Conservation (phyloP, 2,797 vertebrate genomes). For the Parotocinclus haroldoi region DNA sequence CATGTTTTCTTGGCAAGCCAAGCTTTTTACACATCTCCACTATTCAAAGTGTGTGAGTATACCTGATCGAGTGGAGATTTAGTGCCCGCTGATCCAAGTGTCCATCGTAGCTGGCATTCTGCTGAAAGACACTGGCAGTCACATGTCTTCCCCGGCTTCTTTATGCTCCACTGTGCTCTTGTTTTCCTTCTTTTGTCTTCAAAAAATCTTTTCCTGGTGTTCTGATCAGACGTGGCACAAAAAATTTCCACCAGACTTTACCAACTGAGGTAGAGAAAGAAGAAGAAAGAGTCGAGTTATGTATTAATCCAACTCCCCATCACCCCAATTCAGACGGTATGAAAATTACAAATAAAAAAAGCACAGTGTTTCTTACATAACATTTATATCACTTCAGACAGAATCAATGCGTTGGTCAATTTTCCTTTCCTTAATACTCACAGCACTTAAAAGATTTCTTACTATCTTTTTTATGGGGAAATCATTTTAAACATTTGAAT, state of each 20-base stretch:
- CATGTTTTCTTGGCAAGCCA: not conserved
- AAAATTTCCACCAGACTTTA: conserved; percentile 2
- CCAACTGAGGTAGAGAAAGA: conserved; percentile 27
- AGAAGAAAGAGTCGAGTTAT: conserved; percentile 33
- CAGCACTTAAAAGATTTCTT: too few relatives aligned
- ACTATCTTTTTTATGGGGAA: too few relatives aligned
- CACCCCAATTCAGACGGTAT: too few relatives aligned
- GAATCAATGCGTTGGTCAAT: too few relatives aligned
- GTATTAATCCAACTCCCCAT: conserved; percentile 33
- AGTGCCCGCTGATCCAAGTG: conserved; percentile 57
- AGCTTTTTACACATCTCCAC: not conserved
- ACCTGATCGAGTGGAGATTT: conserved; percentile 66
- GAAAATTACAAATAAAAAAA: too few relatives aligned
- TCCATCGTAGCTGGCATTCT: conserved; percentile 66
- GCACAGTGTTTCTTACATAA: too few relatives aligned
- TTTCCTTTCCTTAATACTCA: too few relatives aligned
- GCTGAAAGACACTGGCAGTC: conserved; percentile 52
- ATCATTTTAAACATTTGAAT: too few relatives aligned
- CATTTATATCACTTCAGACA: too few relatives aligned
- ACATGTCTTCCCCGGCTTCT: conserved; percentile 54
- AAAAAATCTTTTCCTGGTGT: not conserved
- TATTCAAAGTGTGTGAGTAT: conserved; percentile 15
- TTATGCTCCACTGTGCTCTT: not conserved
- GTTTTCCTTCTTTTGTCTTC: not conserved
- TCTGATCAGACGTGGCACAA: conserved; percentile 8